Conservation (phyloP, 1,140 invertebrate species). For the Pogonus chalceus region DNA sequence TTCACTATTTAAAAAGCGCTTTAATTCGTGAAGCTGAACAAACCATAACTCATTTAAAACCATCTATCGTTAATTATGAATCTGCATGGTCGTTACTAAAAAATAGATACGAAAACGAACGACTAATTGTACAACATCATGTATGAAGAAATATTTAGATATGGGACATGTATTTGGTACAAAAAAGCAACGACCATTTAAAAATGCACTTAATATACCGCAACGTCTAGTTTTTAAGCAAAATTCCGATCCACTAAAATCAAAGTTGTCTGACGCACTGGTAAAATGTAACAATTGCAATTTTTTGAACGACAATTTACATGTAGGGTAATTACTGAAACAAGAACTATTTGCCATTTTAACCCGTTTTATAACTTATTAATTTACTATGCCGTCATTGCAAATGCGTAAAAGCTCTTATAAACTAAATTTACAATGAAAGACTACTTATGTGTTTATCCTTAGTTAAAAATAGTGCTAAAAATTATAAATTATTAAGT, state of each 20-base stretch:
- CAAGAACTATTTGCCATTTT: too few relatives aligned
- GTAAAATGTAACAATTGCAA: conserved; percentile 25
- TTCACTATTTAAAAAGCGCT: conserved; percentile 24
- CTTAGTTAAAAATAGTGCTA: too few relatives aligned
- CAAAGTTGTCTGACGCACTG: conserved; percentile 32
- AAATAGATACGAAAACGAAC: conserved; percentile 22
- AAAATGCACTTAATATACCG: conserved; percentile 28
- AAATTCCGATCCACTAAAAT: conserved; percentile 30
- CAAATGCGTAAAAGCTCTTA: too few relatives aligned
- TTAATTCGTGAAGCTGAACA: conserved; percentile 20
- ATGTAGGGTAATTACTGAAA: too few relatives aligned
- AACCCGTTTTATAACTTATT: too few relatives aligned
- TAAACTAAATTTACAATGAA: too few relatives aligned
- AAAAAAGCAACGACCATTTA: background rate
- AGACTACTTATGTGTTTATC: too few relatives aligned
- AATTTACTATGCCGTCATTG: too few relatives aligned
- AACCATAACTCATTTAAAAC: conserved; percentile 19
- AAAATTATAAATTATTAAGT: too few relatives aligned
- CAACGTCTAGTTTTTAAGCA: too few relatives aligned
- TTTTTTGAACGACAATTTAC: conserved; percentile 34
- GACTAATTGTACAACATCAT: too few relatives aligned
- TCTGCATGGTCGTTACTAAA: conserved; percentile 21
- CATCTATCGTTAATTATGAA: too few relatives aligned
- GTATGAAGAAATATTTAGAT: conserved; percentile 25
- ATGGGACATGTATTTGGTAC: conserved; percentile 22